Conservation (phyloP, 2,888 invertebrate genomes). For the Patella caerulea region DNA sequence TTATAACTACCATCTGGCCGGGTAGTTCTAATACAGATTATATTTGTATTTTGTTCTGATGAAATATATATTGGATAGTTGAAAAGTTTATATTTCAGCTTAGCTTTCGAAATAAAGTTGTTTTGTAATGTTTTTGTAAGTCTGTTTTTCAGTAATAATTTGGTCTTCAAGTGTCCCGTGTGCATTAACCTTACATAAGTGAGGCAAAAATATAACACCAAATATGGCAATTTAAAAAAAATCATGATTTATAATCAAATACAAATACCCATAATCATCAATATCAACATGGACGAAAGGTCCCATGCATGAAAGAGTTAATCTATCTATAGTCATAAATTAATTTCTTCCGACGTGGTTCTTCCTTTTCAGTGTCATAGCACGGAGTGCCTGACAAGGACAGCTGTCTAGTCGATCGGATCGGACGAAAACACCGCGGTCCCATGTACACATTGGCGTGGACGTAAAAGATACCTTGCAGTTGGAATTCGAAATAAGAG, state of each 20-base stretch:
- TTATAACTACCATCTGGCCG: neutral
- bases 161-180: neutral
- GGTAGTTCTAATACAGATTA: neutral
- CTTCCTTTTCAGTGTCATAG: too few species aligned
- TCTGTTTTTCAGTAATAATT: neutral
- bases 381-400: too few species aligned
- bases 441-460: too few species aligned
- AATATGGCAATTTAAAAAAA: neutral
- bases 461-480: too few species aligned
- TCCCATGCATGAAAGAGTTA: neutral
- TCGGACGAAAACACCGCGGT: too few species aligned
- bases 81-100: neutral
- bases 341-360: too few species aligned
- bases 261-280: neutral
- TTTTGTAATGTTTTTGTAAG: neutral
- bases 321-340: too few species aligned
- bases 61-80: neutral
- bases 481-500: too few species aligned
- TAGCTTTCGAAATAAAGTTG: neutral
- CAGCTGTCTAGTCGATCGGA: too few species aligned
- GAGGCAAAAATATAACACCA: neutral
- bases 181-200: neutral
- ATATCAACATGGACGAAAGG: neutral
- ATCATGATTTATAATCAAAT: neutral
- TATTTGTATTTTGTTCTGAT: neutral